phyloP scores from a whole-genome alignment of 2,797 vertebrate species.

The Smutsia temminckii region DNA sequence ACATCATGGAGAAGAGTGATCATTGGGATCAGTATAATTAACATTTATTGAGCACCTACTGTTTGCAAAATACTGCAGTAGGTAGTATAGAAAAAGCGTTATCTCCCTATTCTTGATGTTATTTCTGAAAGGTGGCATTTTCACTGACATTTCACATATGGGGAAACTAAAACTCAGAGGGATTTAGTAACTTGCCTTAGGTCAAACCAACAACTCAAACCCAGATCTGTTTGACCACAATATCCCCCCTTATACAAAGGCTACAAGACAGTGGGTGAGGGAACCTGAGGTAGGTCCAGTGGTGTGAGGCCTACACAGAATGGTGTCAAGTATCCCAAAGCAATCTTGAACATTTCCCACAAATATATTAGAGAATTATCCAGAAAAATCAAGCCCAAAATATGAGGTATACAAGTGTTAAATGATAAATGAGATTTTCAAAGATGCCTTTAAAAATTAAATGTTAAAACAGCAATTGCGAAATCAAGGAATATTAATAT shows the following conservation, averaged over 20 bases:
- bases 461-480: constrained; percentile 27
- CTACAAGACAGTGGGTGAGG: background rate
- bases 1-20: background rate
- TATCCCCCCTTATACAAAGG: background rate
- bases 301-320: background rate
- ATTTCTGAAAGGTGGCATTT: background rate
- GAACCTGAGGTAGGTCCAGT: background rate
- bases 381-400: constrained; percentile 48
- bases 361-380: constrained; percentile 17
- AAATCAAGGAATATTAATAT: constrained; percentile 18
- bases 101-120: background rate
- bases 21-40: background rate
- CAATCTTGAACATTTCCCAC: constrained; percentile 1
- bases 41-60: background rate
- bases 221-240: background rate
- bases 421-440: constrained; percentile 37
- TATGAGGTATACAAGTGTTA: background rate
- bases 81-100: background rate
- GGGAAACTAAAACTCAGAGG: background rate
- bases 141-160: background rate
- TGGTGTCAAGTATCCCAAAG: background rate
- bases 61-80: background rate
- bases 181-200: background rate
- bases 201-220: background rate
- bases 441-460: background rate